Conservation (phyloP, 1,140 invertebrate genomes). For the Zaprionus vittiger region DNA sequence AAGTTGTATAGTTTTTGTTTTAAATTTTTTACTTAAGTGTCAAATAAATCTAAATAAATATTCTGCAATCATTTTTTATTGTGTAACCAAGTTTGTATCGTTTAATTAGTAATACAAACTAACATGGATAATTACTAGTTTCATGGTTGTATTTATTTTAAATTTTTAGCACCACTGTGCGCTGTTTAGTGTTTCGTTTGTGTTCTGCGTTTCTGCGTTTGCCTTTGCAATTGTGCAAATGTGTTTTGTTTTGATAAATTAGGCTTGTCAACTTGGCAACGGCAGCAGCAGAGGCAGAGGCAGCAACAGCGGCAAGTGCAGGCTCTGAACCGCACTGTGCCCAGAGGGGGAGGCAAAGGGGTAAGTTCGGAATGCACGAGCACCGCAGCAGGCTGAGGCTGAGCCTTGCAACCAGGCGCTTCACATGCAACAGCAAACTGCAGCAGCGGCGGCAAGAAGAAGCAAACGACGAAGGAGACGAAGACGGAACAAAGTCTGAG, state of each 20-base stretch:
- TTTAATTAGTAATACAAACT: too few species aligned
- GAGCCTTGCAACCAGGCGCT: slow-evolving; percentile 29
- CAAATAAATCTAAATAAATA: too few species aligned
- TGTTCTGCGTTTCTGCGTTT: slow-evolving; percentile 63
- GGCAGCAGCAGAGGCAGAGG: slow-evolving; percentile 36
- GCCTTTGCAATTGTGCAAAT: slow-evolving; percentile 82
- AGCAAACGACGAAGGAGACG: slow-evolving; percentile 29
- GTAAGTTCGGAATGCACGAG: slow-evolving; percentile 30
- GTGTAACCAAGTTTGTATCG: too few species aligned
- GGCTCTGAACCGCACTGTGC: slow-evolving; percentile 54
- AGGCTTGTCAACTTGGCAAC: slow-evolving; percentile 81
- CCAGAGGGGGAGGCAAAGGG: slow-evolving; percentile 8
- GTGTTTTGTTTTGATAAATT: slow-evolving; percentile 84
- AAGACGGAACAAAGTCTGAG: slow-evolving; percentile 54
- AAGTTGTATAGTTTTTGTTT: too few species aligned
- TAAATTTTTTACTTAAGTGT: too few species aligned
- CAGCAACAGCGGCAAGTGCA: slow-evolving; percentile 25
- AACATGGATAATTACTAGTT: background rate
- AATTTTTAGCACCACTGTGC: slow-evolving; percentile 26
- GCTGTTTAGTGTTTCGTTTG: slow-evolving; percentile 65
- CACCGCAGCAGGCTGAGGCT: slow-evolving; percentile 43
- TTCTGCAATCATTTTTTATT: too few species aligned
- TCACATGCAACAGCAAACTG: slow-evolving; percentile 43
- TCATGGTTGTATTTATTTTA: background rate
- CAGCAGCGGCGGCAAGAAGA: slow-evolving; percentile 4